A percentile compares a stretch with the other conserved stretches of the same genome.
These are phyloP conservation scores for Pachypsylla venusta DNA, from an alignment of 1,140 invertebrate species.

Conservation along the genomic window DNA sequence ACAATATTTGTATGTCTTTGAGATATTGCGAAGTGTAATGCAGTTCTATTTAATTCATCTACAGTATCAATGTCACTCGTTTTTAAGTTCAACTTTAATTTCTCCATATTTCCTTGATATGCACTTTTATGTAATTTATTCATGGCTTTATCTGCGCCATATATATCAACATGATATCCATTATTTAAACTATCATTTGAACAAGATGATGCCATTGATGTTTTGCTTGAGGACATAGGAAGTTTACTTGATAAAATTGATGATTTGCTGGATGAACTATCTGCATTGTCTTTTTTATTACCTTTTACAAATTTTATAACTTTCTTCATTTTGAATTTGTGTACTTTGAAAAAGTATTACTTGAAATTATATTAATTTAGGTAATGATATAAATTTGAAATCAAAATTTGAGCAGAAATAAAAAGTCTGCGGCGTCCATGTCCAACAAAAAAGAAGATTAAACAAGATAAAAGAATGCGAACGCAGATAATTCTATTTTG, in stretches of 20 bases:
- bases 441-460: too few relatives aligned
- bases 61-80: conserved; percentile 24
- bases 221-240: conserved; percentile 22
- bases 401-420: too few relatives aligned
- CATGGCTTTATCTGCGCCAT: conserved; percentile 27
- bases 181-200: conserved; percentile 11
- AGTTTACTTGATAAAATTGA: conserved; percentile 17
- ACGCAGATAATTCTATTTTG: too few relatives aligned
- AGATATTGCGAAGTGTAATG: conserved; percentile 27
- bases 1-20: conserved; percentile 28
- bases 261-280: conserved; percentile 20
- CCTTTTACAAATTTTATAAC: conserved; percentile 29
- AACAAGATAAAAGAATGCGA: too few relatives aligned
- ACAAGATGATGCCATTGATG: conserved; percentile 20
- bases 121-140: conserved; percentile 28
- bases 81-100: conserved; percentile 24
- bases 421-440: too few relatives aligned
- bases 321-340: conserved; percentile 29
- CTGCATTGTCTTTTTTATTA: conserved; percentile 23
- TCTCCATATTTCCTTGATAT: conserved; percentile 26
- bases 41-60: conserved; percentile 25
- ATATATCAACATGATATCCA: conserved; percentile 25
- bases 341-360: too few relatives aligned
- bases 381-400: too few relatives aligned
- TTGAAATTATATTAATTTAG: too few relatives aligned